These are phyloP conservation scores for Willowsia nigromaculata DNA, from an alignment of 2,888 invertebrate species.

Conservation along the genomic window DNA sequence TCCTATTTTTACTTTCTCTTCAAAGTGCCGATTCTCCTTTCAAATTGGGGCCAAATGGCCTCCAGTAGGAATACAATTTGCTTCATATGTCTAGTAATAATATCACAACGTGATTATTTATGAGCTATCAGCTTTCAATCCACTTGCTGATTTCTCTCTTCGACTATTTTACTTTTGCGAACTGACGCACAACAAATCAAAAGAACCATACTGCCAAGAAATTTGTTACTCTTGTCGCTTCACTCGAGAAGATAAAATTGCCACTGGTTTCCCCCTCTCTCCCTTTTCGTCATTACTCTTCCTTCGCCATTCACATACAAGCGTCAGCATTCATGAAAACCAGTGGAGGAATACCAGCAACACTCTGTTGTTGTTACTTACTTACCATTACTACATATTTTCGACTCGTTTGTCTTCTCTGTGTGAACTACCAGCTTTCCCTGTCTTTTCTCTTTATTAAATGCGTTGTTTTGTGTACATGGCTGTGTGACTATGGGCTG, in stretches of 20 bases:
- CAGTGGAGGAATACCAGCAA: neutral
- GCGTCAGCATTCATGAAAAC: neutral
- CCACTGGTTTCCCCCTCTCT: neutral
- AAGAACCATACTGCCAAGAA: conserved; percentile 27
- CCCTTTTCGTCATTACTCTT: neutral
- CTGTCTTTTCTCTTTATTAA: conserved; percentile 17
- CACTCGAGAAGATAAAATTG: neutral
- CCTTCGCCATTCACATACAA: neutral
- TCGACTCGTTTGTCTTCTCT: conserved; percentile 11
- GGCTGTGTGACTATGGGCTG: neutral
- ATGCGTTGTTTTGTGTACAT: neutral
- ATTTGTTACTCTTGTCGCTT: conserved; percentile 7
- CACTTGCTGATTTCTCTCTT: neutral
- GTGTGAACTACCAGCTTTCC: neutral
- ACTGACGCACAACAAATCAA: neutral
- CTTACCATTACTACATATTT: neutral
- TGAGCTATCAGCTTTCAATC: too few relatives aligned
- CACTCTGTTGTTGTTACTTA: neutral
- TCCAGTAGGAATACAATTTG: too few relatives aligned
- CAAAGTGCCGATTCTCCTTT: too few relatives aligned
- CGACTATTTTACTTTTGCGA: neutral
- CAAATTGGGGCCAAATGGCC: too few relatives aligned
- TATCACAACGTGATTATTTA: too few relatives aligned
- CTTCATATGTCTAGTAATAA: neutral
- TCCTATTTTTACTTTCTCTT: too few relatives aligned